phyloP scores from a whole-genome alignment of 2,888 invertebrate genomes.

The Polyommatus iphigenia region DNA sequence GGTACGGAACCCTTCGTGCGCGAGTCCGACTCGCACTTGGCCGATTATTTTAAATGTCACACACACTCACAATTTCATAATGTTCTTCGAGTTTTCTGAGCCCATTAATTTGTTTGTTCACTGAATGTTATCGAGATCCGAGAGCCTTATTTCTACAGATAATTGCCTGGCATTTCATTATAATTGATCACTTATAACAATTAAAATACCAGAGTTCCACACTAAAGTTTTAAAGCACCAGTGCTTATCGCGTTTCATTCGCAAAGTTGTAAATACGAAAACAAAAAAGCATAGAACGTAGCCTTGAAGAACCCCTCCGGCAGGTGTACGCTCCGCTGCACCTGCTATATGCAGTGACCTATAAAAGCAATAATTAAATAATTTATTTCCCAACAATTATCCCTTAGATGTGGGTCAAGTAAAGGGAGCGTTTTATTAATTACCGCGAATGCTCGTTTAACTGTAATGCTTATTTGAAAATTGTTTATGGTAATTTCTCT shows the following conservation, averaged over 20 bases:
- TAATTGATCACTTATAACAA: conserved; percentile 17
- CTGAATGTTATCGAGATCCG: background rate
- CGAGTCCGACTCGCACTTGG: too few species aligned
- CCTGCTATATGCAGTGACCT: conserved; percentile 76
- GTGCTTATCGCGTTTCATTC: conserved; percentile 13
- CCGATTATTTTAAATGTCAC: too few species aligned
- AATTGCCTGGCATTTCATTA: background rate
- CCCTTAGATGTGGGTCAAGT: conserved; percentile 76
- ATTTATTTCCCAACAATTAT: conserved; percentile 69
- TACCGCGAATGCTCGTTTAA: conserved; percentile 23
- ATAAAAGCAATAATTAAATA: conserved; percentile 77
- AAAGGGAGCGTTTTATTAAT: conserved; percentile 48
- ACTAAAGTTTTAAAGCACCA: conserved; percentile 10
- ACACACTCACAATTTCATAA: background rate
- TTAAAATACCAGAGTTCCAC: background rate
- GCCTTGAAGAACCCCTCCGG: conserved; percentile 69
- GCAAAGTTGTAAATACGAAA: conserved; percentile 39
- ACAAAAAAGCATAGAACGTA: conserved; percentile 50
- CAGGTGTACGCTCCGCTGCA: conserved; percentile 68
- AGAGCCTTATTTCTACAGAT: background rate
- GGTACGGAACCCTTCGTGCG: too few species aligned
- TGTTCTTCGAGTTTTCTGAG: background rate
- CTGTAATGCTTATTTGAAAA: background rate
- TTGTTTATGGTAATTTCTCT: conserved; percentile 8
- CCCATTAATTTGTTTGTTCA: background rate